phyloP scores from a whole-genome alignment of 2,888 invertebrate species.

The Fabriciana adippe region DNA sequence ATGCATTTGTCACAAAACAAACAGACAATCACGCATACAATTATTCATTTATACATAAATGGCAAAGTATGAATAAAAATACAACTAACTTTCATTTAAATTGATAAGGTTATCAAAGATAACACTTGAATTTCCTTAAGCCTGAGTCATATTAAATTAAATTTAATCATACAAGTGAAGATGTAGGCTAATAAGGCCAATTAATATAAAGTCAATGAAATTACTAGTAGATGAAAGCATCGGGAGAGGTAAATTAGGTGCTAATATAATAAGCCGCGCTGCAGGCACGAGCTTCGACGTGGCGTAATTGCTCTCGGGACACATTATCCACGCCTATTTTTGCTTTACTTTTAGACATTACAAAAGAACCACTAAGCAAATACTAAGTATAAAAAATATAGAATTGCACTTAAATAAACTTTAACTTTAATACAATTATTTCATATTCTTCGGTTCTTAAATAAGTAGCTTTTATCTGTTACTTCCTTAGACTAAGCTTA shows the following conservation, averaged over 20 bases:
- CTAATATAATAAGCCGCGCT: slow-evolving; percentile 53
- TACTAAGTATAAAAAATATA: not conserved
- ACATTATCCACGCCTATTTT: slow-evolving; percentile 16
- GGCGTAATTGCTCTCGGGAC: slow-evolving; percentile 11
- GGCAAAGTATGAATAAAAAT: no score
- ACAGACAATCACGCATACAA: no score
- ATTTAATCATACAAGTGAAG: not conserved
- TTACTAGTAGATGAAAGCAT: slow-evolving; percentile 53
- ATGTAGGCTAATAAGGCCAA: not conserved
- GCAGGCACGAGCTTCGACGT: slow-evolving; percentile 4
- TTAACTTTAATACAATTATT: not conserved
- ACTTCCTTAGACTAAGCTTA: no score
- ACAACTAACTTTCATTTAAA: no score
- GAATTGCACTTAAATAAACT: not conserved
- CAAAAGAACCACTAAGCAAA: not conserved
- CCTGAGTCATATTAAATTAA: no score
- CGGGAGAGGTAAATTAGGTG: slow-evolving; percentile 54
- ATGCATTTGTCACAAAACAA: no score
- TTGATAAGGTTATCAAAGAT: no score
- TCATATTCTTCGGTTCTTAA: no score
- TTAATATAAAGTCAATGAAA: slow-evolving; percentile 31
- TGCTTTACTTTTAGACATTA: slow-evolving; percentile 7
- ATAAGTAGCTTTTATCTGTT: no score
- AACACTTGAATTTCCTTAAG: no score
- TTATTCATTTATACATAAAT: no score